Evolutionary conservation across 2,797 vertebrate genomes (phyloP).

Genomic region (Gallinago nigripennis): DNA sequence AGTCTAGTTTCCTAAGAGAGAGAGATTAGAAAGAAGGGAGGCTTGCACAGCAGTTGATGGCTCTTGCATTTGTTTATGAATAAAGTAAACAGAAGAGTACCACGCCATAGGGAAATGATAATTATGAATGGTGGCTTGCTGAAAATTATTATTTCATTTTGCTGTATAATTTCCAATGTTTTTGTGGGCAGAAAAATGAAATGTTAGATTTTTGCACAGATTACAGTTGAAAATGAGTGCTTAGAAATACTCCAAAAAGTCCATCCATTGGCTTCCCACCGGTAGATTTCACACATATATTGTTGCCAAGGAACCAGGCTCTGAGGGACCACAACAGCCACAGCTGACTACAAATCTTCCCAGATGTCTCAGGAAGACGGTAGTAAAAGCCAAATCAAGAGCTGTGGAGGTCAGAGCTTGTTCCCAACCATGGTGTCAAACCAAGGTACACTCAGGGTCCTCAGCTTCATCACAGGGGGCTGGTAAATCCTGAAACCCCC

Average conservation of each 20-base stretch:
- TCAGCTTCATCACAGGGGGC: background rate
- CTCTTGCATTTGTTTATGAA: background rate
- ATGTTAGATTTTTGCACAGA: background rate
- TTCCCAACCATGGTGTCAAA: background rate
- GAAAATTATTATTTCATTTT: background rate
- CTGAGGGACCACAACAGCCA: background rate
- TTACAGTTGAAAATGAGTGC: background rate
- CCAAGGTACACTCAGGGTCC: background rate
- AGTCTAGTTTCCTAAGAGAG: background rate
- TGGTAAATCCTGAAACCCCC: background rate
- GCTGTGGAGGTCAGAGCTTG: background rate
- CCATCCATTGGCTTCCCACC: background rate
- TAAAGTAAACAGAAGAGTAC: background rate
- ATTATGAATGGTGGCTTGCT: background rate
- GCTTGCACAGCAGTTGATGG: background rate
- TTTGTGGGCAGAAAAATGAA: background rate
- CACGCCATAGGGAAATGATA: background rate
- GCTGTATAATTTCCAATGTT: background rate
- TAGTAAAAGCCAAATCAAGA: background rate
- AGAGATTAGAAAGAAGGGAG: background rate
- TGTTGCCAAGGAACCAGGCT: background rate
- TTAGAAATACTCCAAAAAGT: background rate
- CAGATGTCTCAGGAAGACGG: background rate
- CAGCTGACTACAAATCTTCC: background rate
- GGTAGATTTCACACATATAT: background rate